Evolutionary conservation across 1,140 invertebrate species (phyloP), one percentile per base, ranked within the genome.

Genomic region (Drosophila pachea): DNA sequence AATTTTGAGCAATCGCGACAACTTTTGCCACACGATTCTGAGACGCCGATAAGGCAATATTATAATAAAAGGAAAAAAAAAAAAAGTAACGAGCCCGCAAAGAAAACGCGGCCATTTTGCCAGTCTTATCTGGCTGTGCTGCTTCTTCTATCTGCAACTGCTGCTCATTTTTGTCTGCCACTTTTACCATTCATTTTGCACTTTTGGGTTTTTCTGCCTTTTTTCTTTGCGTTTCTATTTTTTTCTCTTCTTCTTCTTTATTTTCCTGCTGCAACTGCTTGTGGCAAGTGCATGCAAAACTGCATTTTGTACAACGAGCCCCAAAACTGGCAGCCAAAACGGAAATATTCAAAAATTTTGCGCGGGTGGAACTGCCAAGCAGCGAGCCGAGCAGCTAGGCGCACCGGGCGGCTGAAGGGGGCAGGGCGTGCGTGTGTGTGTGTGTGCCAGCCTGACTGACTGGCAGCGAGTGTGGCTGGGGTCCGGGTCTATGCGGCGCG

Each of bases 311-410:
- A 79, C 40, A 72, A 76, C 78, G 77, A 82, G 61, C 54, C 72
- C 73, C 56, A 78, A 83, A 84, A 78, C 72, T 84, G 75, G 64
- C 78, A 81, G 71, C 78, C 74, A 82, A 82, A 78, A 78, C 81
- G 81, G 81, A 86, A 86, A 86, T 86, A 86, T 86, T 86, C 81
- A 79, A 81, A 84, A 84, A 86, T 86, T 79, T 76, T 67, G 47
- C 47, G 70, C 32, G 52, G 68, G 53, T 14, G 53, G 35, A n/a
- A 31, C 48, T 43, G 52, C 22, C 14, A 45, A 42, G 7, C n/a
- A 7, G 22, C n/a, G n/a, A 1, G 35, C 9, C 0, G n/a, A 14
- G 40, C 5, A 6, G 5, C n/a, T 14, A 36, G 35, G 35, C 35
- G 22, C 22, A 36, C 33, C 14, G 3, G 8, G 11, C n/a, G 36